Base-by-base conservation (phyloP, 1,140 invertebrate genomes). In the Onthophagus taurus region DNA sequence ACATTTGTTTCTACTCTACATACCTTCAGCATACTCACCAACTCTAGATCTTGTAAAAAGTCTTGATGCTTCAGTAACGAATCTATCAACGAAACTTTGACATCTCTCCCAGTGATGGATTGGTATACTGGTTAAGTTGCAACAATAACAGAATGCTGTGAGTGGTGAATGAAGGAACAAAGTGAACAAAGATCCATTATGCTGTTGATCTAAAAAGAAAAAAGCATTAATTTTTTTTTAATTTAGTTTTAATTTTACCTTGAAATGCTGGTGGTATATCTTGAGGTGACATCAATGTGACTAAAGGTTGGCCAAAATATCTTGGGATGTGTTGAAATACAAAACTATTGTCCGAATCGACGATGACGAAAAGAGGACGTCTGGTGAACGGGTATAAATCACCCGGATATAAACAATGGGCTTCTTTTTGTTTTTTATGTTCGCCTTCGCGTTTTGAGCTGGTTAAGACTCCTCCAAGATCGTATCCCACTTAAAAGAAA, bases 301-400 rank as follows among this genome's bases (percentile, higher is more conserved):
- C 81, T 44, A 96, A 68, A n/a, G 93, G 92, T 63, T 95, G 90
- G 11, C 89, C 91, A 71, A 97, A 97, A 60, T 90, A 84, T 48
- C 83, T 80, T 17, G 90, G 87, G 60, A 96, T 85, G 63, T 90
- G 81, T 71, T 89, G 83, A 70, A 96, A 97, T 45, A 89, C 85
- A 65, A 85, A 89, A 61, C 89, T 92, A 69, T 95, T 96, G 67
- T 96, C 87, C 55, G 89, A 94, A 66, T 97, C 93, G 45, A 97
- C 81, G 48, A 97, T 86, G 31, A 97, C 74, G 68, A 96, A 94
- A 26, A 96, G 72, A 13, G 92, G 93, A 59, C 91, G 83, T 49
- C 92, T 76, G 4, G 87, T 91, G 67, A 89, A 95, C 1, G 89
- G 86, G 65, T 89, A 87, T 17, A 96, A 68, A 65, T 96, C 92